These are phyloP conservation scores for Apostichopus californicus DNA, from an alignment of 35 echinoderm and acorn worm genomes.

Conservation along the genomic window DNA sequence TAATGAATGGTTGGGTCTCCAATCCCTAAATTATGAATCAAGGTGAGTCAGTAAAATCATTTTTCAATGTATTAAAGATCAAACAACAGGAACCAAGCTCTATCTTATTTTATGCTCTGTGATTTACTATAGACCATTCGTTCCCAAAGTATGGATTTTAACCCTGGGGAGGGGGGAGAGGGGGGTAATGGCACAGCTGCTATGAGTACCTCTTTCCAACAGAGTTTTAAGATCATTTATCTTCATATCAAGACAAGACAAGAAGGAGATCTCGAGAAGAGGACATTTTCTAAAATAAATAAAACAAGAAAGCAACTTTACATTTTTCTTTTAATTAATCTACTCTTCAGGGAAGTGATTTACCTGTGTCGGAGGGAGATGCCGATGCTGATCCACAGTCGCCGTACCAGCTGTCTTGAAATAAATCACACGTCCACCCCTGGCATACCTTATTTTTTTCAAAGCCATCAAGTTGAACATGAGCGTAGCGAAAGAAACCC, in stretches of 20 bases:
- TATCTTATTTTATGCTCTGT: too few relatives aligned
- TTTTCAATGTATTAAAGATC: too few relatives aligned
- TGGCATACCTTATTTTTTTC: background rate
- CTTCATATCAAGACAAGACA: background rate
- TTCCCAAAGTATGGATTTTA: background rate
- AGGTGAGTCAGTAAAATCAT: too few relatives aligned
- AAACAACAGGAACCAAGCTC: too few relatives aligned
- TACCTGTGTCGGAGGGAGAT: background rate
- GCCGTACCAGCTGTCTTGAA: background rate
- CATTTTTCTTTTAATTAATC: background rate
- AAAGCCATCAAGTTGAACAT: background rate
- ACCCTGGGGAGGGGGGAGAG: background rate
- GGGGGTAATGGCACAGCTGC: background rate
- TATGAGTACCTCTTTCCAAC: background rate
- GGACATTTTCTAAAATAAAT: background rate
- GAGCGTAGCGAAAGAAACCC: background rate
- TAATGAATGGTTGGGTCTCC: too few relatives aligned
- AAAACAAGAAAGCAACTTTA: too few relatives aligned
- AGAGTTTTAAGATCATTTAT: background rate
- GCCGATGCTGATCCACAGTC: conserved; percentile 7
- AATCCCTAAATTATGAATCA: too few relatives aligned
- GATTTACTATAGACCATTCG: too few relatives aligned
- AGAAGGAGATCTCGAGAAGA: background rate
- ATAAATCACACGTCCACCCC: background rate
- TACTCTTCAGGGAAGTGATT: background rate